Evolutionary conservation across 2,888 invertebrate genomes (phyloP).

Genomic region (Sepioteuthis lessoniana): DNA sequence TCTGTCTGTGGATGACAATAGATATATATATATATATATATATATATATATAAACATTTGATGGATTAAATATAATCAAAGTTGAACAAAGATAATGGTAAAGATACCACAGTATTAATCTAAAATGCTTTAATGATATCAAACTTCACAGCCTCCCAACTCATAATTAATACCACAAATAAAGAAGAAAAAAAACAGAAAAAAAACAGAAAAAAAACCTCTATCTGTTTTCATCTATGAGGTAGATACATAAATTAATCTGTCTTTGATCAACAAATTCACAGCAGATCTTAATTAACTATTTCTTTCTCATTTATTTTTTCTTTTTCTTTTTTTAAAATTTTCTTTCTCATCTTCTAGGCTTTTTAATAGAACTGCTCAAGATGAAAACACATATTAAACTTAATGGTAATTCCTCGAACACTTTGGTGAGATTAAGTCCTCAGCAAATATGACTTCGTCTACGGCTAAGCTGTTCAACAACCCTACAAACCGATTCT

Average conservation of each 20-base stretch:
- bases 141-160: background rate
- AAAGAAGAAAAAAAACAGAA: background rate
- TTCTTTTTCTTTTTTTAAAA: background rate
- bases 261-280: background rate
- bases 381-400: background rate
- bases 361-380: background rate
- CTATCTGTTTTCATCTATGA: background rate
- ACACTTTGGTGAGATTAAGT: conserved; percentile 8
- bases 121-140: background rate
- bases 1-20: too few relatives aligned
- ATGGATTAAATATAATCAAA: background rate
- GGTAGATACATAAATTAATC: conserved; percentile 24
- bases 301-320: background rate
- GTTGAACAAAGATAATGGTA: background rate
- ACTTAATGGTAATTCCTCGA: background rate
- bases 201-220: background rate
- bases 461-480: background rate
- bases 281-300: background rate
- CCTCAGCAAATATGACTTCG: background rate
- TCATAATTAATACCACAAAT: background rate
- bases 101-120: background rate
- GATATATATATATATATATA: background rate
- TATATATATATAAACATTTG: background rate
- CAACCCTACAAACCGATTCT: background rate
- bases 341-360: background rate